Evolutionary conservation across 2,113 vertebrate species (phyloP), one percentile per base, ranked within the genome.

Genomic region (Oncorhynchus kisutch): DNA sequence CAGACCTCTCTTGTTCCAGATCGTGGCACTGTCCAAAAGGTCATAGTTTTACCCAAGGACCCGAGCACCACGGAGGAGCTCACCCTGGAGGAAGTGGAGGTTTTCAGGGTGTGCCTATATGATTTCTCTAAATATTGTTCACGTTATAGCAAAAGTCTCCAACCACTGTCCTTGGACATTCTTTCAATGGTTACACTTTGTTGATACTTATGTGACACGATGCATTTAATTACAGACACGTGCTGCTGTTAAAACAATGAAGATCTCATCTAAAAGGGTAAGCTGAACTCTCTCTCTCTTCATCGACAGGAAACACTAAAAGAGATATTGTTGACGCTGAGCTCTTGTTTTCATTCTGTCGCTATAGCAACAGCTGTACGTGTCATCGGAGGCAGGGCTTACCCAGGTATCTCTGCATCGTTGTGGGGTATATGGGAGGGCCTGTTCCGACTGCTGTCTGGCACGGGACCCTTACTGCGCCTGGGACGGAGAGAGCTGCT

Each of bases 401-500:
- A 94, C 93, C n/a, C 95, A 96, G 91, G 90, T 95, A 78, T 94
- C 94, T 20, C 88, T 96, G 79, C 95, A 96, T 76, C 92, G 95
- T 60, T 96, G 95, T 7, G 86, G 84, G 0, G 92, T 89, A 7
- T 96, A 96, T 11, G 95, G 95, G 29, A 79, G 93, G 76, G 94
- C 93, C 57, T 96, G 95, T 84, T 94, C 95, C 0, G 95, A 95
- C 87, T 96, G 95, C 89, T 96, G 95, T 27, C 90, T 95, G 79
- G 95, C 95, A 51, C 88, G 95, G 25, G 95, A 96, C 86, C 95
- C 95, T 34, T 95, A 96, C 79, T 96, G 95, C 1, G 92, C 95
- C 64, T 95, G 95, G 95, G 95, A 95, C 3, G 95, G 95, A 24
- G 93, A 94, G 67, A 92, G 86, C 83, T 96, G 95, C 85, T 89